These are phyloP conservation scores for Canis aureus DNA, from an alignment of 2,113 vertebrate genomes.

Conservation along the genomic window DNA sequence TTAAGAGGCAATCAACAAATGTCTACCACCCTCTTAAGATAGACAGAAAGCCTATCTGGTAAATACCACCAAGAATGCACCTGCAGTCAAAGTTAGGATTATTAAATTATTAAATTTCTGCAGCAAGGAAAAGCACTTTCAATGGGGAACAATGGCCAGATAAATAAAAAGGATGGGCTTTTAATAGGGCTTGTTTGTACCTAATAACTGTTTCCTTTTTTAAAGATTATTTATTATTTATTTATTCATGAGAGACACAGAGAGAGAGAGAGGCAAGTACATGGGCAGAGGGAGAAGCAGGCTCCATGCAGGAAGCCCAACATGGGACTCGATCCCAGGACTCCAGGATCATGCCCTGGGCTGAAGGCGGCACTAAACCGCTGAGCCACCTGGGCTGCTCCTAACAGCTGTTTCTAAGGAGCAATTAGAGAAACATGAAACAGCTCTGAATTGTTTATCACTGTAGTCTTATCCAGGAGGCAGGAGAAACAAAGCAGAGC, in stretches of 20 bases:
- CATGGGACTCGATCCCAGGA: too few species aligned
- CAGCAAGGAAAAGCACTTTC: background rate
- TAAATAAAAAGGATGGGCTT: background rate
- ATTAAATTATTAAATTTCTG: constrained; percentile 9
- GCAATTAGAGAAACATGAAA: background rate
- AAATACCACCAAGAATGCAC: background rate
- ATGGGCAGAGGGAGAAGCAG: too few species aligned
- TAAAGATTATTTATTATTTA: too few species aligned
- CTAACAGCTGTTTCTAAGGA: background rate
- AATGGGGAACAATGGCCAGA: background rate
- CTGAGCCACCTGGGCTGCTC: too few species aligned
- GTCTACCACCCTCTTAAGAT: background rate
- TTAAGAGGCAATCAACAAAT: background rate
- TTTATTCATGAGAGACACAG: too few species aligned
- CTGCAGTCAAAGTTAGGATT: background rate
- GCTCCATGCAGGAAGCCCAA: too few species aligned
- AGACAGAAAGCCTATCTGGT: background rate
- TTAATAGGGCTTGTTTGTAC: background rate
- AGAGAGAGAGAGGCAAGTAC: too few species aligned
- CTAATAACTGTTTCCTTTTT: background rate
- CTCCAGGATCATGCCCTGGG: too few species aligned
- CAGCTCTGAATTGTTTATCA: background rate
- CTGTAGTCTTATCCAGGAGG: background rate
- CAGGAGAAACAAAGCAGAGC: background rate
- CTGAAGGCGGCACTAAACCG: too few species aligned